phyloP scores from a whole-genome alignment of 2,797 vertebrate genomes.

The Xiphorhynchus erythropygius region DNA sequence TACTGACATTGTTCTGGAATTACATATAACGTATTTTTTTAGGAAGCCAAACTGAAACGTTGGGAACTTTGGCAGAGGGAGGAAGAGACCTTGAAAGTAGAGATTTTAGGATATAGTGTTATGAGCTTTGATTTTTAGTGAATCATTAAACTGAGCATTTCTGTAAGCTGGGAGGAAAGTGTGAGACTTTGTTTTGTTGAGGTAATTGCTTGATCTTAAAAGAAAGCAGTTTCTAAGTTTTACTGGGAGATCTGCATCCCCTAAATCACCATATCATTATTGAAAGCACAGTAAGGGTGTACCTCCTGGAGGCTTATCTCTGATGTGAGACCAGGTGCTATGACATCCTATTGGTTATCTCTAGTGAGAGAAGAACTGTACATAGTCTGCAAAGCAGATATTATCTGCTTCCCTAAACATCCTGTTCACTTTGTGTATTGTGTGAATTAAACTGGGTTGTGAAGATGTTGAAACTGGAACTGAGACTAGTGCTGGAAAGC shows the following conservation, averaged over 20 bases:
- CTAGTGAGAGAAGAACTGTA: slow-evolving; percentile 37
- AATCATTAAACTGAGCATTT: not conserved
- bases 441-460: not conserved
- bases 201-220: not conserved
- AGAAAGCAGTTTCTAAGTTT: not conserved
- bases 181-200: not conserved
- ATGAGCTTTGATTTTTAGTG: not conserved
- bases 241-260: not conserved
- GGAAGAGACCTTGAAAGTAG: not conserved
- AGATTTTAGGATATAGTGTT: not conserved
- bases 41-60: not conserved
- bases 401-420: slow-evolving; percentile 39
- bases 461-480: not conserved
- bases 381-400: not conserved
- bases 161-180: not conserved
- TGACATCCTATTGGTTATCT: not conserved
- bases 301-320: slow-evolving; percentile 8
- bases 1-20: not conserved
- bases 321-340: slow-evolving; percentile 26
- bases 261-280: not conserved
- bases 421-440: not conserved
- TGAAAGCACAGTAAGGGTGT: not conserved
- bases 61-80: not conserved
- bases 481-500: not conserved
- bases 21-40: rapidly evolving